Evolutionary conservation across 1,140 invertebrate genomes (phyloP), one percentile per base, ranked within the genome.

Genomic region (Euwallacea fornicatus): DNA sequence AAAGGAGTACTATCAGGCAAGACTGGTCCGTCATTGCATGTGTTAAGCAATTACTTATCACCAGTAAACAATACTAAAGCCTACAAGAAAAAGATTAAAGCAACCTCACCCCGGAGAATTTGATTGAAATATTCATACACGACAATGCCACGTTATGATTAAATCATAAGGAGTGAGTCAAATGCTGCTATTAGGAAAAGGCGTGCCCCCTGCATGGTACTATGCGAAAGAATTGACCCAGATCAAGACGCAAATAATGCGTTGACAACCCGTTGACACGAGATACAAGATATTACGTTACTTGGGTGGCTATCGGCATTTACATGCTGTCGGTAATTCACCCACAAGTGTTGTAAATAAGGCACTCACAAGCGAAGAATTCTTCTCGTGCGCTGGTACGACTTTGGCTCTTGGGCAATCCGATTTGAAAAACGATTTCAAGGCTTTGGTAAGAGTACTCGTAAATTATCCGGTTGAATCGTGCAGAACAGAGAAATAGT

Each of bases 211-310:
- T 54, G 55, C 13, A 15, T 58, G 21, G 46, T 50, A 50, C 55
- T 58, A 58, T 58, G 59, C 59, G 43, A 61, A 61, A 65, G 63
- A 65, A 65, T 65, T 65, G 63, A 65, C 63, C 63, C 21, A 65
- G 63, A 65, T 65, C 63, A 65, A 65, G 47, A 65, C 63, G 63
- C 63, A 65, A 61, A 58, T 63, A 61, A 61, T 54, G 63, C 63
- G 63, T 65, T 65, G 63, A 65, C 63, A 65, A 65, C 63, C 43
- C 63, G 47, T 41, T 65, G 63, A 65, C 63, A 54, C 50, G 50
- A 65, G 63, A 65, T 65, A 65, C 63, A 65, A 65, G 63, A 65
- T 65, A 65, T 65, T 65, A 65, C 63, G 63, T 65, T 65, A 65
- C 63, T 47, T 65, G 63, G 63, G 63, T 65, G 63, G 63, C 44